phyloP scores from a whole-genome alignment of 1,140 invertebrate species.

The Brachionus angularis region DNA sequence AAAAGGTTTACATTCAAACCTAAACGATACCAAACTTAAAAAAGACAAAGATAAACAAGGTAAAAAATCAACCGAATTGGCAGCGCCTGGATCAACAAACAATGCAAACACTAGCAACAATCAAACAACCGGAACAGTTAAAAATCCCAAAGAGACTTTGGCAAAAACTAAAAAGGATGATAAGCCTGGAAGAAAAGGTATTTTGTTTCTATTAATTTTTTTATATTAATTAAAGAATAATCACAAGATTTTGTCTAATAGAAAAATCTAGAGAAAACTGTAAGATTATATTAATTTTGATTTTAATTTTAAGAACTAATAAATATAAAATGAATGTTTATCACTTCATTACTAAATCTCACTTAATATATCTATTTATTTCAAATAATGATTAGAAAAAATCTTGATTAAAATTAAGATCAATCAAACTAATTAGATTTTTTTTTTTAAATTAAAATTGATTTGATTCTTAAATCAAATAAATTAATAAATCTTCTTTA shows the following conservation, averaged over 20 bases:
- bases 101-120: background rate
- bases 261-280: slow-evolving; percentile 27
- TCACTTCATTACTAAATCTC: background rate
- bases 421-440: background rate
- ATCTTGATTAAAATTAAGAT: background rate
- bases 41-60: background rate
- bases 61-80: slow-evolving; percentile 6
- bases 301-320: background rate
- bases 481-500: background rate
- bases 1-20: background rate
- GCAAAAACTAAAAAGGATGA: slow-evolving; percentile 23
- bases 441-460: background rate
- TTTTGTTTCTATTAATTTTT: background rate
- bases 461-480: background rate
- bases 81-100: background rate
- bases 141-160: background rate
- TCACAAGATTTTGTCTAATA: background rate
- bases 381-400: background rate
- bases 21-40: background rate
- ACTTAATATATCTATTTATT: too few species aligned
- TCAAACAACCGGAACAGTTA: background rate
- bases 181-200: slow-evolving; percentile 27
- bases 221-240: background rate
- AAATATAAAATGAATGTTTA: background rate
- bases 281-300: too few species aligned